Evolutionary conservation across 2,888 invertebrate species (phyloP).

Genomic region (Dichetophora obliterata): DNA sequence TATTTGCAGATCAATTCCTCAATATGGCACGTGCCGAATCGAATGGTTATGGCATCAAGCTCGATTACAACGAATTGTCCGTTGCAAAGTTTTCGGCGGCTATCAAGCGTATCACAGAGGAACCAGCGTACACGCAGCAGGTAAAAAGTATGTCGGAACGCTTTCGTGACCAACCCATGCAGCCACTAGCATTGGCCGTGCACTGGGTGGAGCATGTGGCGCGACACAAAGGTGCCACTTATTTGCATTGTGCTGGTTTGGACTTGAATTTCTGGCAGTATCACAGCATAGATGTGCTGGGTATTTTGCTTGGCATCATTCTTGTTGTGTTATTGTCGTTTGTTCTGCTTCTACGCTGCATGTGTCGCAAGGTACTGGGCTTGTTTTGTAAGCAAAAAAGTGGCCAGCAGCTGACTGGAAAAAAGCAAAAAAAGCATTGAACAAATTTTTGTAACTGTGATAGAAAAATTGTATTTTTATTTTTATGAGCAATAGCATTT

Average conservation of each 20-base stretch:
- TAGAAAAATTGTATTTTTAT: not conserved
- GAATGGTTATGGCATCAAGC: constrained; percentile 67
- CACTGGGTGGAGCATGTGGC: constrained; percentile 67
- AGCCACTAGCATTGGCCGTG: constrained; percentile 60
- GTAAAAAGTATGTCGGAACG: constrained; percentile 56
- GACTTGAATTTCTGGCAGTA: constrained; percentile 62
- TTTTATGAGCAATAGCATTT: too few relatives aligned
- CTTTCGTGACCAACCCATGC: constrained; percentile 63
- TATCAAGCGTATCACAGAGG: constrained; percentile 53
- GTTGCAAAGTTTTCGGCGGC: constrained; percentile 57
- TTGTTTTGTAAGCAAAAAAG: not conserved
- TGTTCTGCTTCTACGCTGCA: constrained; percentile 38
- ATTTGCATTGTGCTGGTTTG: constrained; percentile 62
- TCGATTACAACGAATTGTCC: constrained; percentile 64
- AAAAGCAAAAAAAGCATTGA: constrained; percentile 29
- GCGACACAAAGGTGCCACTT: constrained; percentile 65
- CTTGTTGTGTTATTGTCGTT: constrained; percentile 30
- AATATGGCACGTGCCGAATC: constrained; percentile 70
- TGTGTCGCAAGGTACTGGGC: constrained; percentile 22
- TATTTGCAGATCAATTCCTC: constrained; percentile 72
- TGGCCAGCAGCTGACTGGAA: not conserved
- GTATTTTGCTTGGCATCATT: constrained; percentile 52
- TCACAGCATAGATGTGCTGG: constrained; percentile 62
- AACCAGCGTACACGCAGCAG: constrained; percentile 50
- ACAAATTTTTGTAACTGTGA: constrained; percentile 21